These are phyloP conservation scores for Aphelenchoides bicaudatus DNA, from an alignment of 2,888 invertebrate species.

Conservation along the genomic window DNA sequence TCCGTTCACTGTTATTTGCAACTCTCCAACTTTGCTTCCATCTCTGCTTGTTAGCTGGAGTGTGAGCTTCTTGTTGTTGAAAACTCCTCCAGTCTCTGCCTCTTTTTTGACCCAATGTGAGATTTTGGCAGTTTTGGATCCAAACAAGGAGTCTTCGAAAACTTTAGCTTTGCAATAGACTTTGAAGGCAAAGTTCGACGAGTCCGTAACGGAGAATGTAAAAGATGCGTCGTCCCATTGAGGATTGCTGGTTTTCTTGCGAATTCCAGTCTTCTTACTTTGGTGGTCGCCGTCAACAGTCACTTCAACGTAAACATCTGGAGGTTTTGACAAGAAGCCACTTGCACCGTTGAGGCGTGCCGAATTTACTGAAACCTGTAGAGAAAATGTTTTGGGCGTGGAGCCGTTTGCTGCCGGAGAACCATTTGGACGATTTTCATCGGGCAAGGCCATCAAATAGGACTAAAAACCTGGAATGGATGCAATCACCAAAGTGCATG, in stretches of 20 bases:
- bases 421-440: no score
- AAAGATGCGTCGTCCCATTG: conserved; percentile 56
- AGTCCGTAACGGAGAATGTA: conserved; percentile 43
- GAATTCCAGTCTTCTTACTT: conserved; percentile 46
- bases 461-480: no score
- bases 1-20: conserved; percentile 42
- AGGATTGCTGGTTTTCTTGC: conserved; percentile 54
- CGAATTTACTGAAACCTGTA: conserved; percentile 49
- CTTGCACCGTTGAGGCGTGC: conserved; percentile 42
- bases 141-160: conserved; percentile 56
- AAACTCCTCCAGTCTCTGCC: conserved; percentile 53
- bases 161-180: conserved; percentile 54
- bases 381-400: no score
- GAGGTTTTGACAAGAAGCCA: conserved; percentile 41
- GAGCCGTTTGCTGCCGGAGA: no score
- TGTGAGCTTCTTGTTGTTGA: conserved; percentile 40
- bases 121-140: conserved; percentile 50
- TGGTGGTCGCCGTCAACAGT: conserved; percentile 40
- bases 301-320: conserved; percentile 57
- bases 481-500: no score
- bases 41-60: conserved; percentile 45
- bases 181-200: conserved; percentile 42
- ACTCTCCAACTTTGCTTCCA: conserved; percentile 42
- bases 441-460: no score
- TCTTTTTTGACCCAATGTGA: conserved; percentile 48